phyloP scores from a whole-genome alignment of 2,113 vertebrate species.

The Parotia lawesii region DNA sequence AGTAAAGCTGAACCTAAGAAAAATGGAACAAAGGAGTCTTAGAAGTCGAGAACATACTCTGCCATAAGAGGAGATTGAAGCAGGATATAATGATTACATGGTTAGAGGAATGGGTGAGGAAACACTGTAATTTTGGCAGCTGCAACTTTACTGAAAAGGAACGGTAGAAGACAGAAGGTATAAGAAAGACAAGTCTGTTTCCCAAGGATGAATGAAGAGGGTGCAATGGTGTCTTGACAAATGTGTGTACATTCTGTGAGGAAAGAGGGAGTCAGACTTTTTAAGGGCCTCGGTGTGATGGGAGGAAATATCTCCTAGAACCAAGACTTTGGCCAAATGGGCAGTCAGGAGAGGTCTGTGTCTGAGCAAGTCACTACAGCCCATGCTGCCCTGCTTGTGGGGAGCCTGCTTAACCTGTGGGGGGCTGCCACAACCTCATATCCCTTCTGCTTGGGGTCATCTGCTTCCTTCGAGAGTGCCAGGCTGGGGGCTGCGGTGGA shows the following conservation, averaged over 20 bases:
- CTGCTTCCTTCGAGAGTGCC: accelerated
- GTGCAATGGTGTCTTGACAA: not conserved
- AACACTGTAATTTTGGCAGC: not conserved
- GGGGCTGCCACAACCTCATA: not conserved
- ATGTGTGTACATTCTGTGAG: not conserved
- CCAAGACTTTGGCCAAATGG: not conserved
- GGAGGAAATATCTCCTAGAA: not conserved
- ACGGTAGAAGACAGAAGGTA: not conserved
- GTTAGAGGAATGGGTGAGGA: not conserved
- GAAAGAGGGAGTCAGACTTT: not conserved
- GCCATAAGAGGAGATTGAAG: not conserved
- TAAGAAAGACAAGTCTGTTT: not conserved
- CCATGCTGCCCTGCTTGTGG: not conserved
- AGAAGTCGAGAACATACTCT: not conserved
- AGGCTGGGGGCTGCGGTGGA: not conserved
- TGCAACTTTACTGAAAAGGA: not conserved
- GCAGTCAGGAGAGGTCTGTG: not conserved
- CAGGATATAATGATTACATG: not conserved
- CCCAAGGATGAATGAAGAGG: not conserved
- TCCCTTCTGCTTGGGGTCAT: not conserved
- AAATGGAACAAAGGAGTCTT: not conserved
- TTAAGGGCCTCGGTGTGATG: not conserved
- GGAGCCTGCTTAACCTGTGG: not conserved
- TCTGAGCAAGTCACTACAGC: not conserved
- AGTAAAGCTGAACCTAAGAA: not conserved